Evolutionary conservation across 2,797 vertebrate genomes (phyloP).

Genomic region (Sorex maritimensis): DNA sequence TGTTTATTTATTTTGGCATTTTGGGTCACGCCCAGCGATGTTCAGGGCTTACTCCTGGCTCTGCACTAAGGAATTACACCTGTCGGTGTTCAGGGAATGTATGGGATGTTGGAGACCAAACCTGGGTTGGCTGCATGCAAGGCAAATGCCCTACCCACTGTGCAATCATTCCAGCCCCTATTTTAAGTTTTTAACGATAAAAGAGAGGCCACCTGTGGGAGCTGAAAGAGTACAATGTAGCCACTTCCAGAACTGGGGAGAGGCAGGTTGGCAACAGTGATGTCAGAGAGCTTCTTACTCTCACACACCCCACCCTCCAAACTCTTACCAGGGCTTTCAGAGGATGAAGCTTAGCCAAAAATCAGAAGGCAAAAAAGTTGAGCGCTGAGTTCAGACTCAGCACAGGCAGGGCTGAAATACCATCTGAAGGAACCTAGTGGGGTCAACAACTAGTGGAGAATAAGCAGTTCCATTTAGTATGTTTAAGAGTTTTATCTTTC

Average conservation of each 20-base stretch:
- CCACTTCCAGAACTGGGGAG: neutral
- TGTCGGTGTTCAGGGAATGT: too few relatives aligned
- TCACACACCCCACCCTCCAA: neutral
- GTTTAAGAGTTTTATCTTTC: slow-evolving; percentile 33
- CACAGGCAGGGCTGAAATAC: neutral
- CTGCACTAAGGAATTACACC: too few relatives aligned
- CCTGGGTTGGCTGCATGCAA: too few relatives aligned
- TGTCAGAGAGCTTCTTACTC: fast-evolving
- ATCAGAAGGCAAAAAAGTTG: neutral
- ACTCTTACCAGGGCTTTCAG: neutral
- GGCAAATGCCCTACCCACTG: too few relatives aligned
- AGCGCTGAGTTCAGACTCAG: neutral
- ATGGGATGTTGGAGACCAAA: too few relatives aligned
- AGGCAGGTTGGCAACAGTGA: neutral
- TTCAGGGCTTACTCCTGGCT: too few relatives aligned
- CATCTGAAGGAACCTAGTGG: neutral
- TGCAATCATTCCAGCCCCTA: too few relatives aligned
- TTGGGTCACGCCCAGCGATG: too few relatives aligned
- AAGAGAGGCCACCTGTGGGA: neutral
- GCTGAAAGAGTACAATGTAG: neutral
- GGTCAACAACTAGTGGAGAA: neutral
- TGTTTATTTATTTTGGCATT: too few relatives aligned
- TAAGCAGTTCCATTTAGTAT: neutral
- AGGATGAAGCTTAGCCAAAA: neutral
- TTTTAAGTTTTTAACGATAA: neutral